phyloP scores from a whole-genome alignment of 2,888 invertebrate genomes.

The Pollenia amentaria region DNA sequence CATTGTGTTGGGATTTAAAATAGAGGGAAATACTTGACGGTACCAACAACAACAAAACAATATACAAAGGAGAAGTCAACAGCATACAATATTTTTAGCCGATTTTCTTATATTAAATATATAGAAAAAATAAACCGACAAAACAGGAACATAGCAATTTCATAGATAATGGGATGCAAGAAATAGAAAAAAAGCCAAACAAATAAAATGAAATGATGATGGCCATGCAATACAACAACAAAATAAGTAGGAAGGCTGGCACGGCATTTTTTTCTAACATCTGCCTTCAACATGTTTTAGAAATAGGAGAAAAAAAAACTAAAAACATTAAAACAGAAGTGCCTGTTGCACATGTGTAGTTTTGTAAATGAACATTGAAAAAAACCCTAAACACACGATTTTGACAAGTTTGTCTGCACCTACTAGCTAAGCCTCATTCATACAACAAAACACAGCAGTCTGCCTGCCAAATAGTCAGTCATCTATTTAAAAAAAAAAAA shows the following conservation, averaged over 20 bases:
- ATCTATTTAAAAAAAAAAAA: constrained; percentile 31
- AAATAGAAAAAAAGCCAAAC: constrained; percentile 40
- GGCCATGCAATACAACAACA: constrained; percentile 41
- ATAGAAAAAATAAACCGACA: constrained; percentile 43
- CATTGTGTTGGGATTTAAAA: constrained; percentile 55
- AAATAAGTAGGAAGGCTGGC: constrained; percentile 40
- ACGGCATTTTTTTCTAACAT: constrained; percentile 64
- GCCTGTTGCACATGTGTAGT: constrained; percentile 72
- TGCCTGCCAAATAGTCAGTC: constrained; percentile 43
- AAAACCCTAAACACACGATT: constrained; percentile 73
- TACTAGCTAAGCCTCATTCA: constrained; percentile 35
- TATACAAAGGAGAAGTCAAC: constrained; percentile 51
- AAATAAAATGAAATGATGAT: constrained; percentile 52
- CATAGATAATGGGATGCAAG: constrained; percentile 73
- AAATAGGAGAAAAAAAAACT: constrained; percentile 22
- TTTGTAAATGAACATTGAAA: constrained; percentile 45
- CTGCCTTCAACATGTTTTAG: constrained; percentile 70
- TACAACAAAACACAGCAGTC: not conserved
- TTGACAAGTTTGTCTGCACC: constrained; percentile 64
- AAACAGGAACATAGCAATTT: constrained; percentile 70
- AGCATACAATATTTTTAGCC: constrained; percentile 21
- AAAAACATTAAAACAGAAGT: constrained; percentile 42
- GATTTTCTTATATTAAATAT: constrained; percentile 31
- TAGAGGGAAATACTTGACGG: constrained; percentile 37
- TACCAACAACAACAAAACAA: constrained; percentile 26